Evolutionary conservation across 2,888 invertebrate species (phyloP), one percentile per base, ranked within the genome.

Genomic region (Orgyia antiqua): DNA sequence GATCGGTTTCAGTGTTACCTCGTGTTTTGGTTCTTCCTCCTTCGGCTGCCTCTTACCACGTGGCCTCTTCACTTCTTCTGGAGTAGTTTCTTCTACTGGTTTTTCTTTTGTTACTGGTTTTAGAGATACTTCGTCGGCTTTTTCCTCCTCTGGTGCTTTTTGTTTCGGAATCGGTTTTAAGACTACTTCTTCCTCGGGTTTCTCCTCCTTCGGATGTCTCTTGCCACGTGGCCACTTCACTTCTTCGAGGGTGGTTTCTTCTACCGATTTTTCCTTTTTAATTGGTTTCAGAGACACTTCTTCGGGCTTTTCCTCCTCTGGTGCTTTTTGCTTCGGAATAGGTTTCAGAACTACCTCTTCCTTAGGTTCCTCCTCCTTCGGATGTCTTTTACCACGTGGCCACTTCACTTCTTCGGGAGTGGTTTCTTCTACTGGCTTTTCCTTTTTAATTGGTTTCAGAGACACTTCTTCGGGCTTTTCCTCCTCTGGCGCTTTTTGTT

Each of bases 111-210:
- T 58, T 28, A 73, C 43, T 11, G 80, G 80, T 42, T 87, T 87
- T 0, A 86, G 50, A 4, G 55, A 47, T 0, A 80, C 66, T 45
- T 83, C 77, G 45, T 82, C 72, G 11, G 75, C 63, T 46, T 83
- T 83, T 76, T 79, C 40, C 80, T 87, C 74, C 70, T 87, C 27
- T 73, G 84, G 78, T 84, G 88, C 0, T 88, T 73, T 10, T 88
- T 41, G 37, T 37, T 50, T 57, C n/a, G 57, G 48, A 59, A 45
- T 37, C 34, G 33, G 37, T 29, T 42, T 51, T 18, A 49, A 31
- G 28, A 44, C 37, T 15, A 45, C 28, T 55, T 48, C 46, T 29
- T 36, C 36, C 13, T 59, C 52, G 24, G 58, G 48, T 37, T 63
- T 64, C 40, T 74, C 73, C 42, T 76, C 67, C 31, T 64, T 58